Evolutionary conservation across 2,888 invertebrate genomes (phyloP), one percentile per base, ranked within the genome.

Genomic region (Axea sp.): DNA sequence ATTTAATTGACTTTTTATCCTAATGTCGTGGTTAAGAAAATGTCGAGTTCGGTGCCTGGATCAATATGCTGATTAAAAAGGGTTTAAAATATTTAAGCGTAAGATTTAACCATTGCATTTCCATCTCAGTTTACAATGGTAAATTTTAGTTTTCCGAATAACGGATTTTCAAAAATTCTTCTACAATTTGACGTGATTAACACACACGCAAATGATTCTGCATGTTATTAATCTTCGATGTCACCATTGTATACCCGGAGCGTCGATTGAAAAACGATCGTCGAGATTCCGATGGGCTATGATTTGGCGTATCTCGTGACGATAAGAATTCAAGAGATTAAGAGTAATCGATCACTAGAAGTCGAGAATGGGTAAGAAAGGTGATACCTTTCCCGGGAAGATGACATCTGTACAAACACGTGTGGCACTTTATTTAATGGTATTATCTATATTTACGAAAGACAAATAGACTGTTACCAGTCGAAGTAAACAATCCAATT

Each of bases 171-270:
- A 8, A 14, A 67, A 67, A 45, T 41, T 35, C 33, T 57, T 74
- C 75, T 76, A 80, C 77, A 81, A 84, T 84, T 81, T 81, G 80
- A 64, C 77, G 75, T 78, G 81, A 83, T 83, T 83, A 84, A 83
- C 79, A 79, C 77, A 77, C 80, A 77, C 77, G 82, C 80, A 80
- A 80, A 81, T 81, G 80, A 80, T 81, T 82, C 77, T 78, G 76
- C 81, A 76, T 76, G 59, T 76, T 83, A 84, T 84, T 83, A 83
- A 84, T 84, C 83, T 84, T 83, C 45, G 68, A 62, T 68, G 76
- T 72, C 72, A 68, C 60, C 57, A 69, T 73, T 76, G 74, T 76
- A 65, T 74, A 73, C 62, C 72, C 39, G 60, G 64, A 62, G 45
- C 39, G 69, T 60, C 53, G 73, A 76, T 75, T 76, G 76, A 76